phyloP scores from a whole-genome alignment of 2,888 invertebrate species.

The Ornithoptera priamus region DNA sequence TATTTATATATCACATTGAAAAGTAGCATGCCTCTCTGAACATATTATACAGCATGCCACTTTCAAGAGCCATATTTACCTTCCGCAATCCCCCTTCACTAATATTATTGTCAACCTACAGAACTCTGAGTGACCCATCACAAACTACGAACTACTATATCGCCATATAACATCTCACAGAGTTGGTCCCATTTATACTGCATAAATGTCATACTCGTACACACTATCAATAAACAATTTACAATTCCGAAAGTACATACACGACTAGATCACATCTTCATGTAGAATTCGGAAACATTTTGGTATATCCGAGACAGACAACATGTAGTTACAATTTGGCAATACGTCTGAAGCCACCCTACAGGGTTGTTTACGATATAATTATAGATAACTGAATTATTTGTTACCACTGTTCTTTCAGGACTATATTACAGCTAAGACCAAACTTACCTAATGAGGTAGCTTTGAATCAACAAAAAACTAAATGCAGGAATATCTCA shows the following conservation, averaged over 20 bases:
- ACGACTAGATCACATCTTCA: constrained; percentile 80
- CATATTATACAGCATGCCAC: constrained; percentile 76
- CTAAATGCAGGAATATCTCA: constrained; percentile 65
- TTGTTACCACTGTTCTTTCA: constrained; percentile 57
- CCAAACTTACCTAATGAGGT: constrained; percentile 77
- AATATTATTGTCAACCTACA: constrained; percentile 42
- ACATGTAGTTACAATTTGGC: constrained; percentile 70
- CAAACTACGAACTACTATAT: constrained; percentile 47
- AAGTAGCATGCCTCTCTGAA: constrained; percentile 74
- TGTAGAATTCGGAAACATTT: constrained; percentile 79
- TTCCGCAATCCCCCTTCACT: constrained; percentile 52
- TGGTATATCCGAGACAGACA: constrained; percentile 73
- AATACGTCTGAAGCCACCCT: constrained; percentile 53
- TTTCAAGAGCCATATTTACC: constrained; percentile 62
- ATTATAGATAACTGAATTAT: constrained; percentile 54
- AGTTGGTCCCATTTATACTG: constrained; percentile 77
- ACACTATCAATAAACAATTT: constrained; percentile 74
- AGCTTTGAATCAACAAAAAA: constrained; percentile 65
- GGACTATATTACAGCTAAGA: constrained; percentile 72
- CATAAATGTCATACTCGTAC: constrained; percentile 66
- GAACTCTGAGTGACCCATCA: constrained; percentile 43
- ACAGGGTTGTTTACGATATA: constrained; percentile 49
- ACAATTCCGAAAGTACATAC: constrained; percentile 80
- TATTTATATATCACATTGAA: constrained; percentile 63
- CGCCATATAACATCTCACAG: constrained; percentile 62